A percentile compares a stretch with the other conserved stretches of the same genome.
phyloP scores from a whole-genome alignment of 1,140 invertebrate genomes.

The Cotesia typhae region DNA sequence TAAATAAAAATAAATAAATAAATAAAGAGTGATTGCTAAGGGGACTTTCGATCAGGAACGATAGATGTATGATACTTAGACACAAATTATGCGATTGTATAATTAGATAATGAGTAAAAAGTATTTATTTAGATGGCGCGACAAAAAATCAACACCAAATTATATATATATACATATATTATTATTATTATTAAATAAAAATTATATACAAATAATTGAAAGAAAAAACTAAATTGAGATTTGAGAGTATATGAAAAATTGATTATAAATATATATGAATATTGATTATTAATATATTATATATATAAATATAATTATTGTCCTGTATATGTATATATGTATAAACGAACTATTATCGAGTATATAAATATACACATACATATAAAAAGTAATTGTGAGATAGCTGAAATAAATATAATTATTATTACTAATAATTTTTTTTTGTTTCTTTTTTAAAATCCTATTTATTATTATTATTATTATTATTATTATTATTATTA shows the following conservation, averaged over 20 bases:
- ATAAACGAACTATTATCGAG: slow-evolving; percentile 23
- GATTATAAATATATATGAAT: slow-evolving; percentile 51
- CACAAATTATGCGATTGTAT: neutral
- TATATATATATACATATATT: too few relatives aligned
- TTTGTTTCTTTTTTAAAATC: slow-evolving; percentile 3
- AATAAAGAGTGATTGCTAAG: too few relatives aligned
- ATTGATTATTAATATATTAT: slow-evolving; percentile 20
- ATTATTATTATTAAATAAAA: slow-evolving; percentile 3
- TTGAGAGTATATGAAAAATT: slow-evolving; percentile 27
- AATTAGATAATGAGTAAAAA: too few relatives aligned
- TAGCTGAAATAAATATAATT: slow-evolving; percentile 54
- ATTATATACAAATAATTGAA: slow-evolving; percentile 18
- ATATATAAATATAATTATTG: slow-evolving; percentile 41
- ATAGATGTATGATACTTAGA: neutral
- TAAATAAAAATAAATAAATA: too few relatives aligned
- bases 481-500: too few relatives aligned
- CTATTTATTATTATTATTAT: neutral
- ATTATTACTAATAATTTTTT: slow-evolving; percentile 42
- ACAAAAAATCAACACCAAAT: too few relatives aligned
- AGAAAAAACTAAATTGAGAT: slow-evolving; percentile 37
- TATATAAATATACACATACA: slow-evolving; percentile 50
- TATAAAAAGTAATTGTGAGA: slow-evolving; percentile 52
- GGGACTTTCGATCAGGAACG: neutral
- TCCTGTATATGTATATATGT: slow-evolving; percentile 38
- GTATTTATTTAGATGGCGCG: too few relatives aligned